Conservation (phyloP, 30 jellyfish, hydroid and myxozoan species). For the Nemopilema nomurai region DNA sequence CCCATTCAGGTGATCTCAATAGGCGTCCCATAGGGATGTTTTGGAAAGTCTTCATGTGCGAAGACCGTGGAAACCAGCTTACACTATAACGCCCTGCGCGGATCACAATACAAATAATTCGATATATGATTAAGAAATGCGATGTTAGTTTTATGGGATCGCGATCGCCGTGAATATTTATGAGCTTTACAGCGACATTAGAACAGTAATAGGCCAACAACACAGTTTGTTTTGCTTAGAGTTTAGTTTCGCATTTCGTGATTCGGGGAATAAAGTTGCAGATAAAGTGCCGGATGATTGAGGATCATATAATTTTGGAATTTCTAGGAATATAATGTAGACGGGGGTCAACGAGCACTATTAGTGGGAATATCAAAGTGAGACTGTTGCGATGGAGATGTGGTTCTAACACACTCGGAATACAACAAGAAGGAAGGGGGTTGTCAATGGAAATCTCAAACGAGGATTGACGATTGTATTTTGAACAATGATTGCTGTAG, state of each 20-base stretch:
- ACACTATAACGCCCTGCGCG: neutral
- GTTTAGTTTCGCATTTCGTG: too few relatives aligned
- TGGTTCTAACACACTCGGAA: too few relatives aligned
- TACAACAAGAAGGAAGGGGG: too few relatives aligned
- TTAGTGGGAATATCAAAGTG: neutral
- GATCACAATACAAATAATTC: neutral
- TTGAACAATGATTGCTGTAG: too few relatives aligned
- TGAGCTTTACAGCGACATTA: neutral
- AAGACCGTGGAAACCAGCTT: constrained; percentile 3
- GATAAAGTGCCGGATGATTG: neutral
- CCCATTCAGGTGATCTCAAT: constrained; percentile 21
- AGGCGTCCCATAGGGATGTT: constrained; percentile 30
- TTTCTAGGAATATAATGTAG: neutral
- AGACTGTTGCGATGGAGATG: neutral
- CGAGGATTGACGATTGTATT: too few relatives aligned
- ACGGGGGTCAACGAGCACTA: neutral
- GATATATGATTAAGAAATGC: neutral
- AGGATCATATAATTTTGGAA: neutral
- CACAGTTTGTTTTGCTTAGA: too few relatives aligned
- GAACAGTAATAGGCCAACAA: too few relatives aligned
- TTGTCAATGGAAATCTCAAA: too few relatives aligned
- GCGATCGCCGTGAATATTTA: neutral
- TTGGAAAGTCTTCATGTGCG: neutral
- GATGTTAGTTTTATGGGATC: neutral
- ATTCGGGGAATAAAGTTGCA: neutral